Percentiles rank a stretch among this genome's conserved stretches.
Evolutionary conservation across 2,113 vertebrate genomes (phyloP).

Genomic region (Edolisoma coerulescens): DNA sequence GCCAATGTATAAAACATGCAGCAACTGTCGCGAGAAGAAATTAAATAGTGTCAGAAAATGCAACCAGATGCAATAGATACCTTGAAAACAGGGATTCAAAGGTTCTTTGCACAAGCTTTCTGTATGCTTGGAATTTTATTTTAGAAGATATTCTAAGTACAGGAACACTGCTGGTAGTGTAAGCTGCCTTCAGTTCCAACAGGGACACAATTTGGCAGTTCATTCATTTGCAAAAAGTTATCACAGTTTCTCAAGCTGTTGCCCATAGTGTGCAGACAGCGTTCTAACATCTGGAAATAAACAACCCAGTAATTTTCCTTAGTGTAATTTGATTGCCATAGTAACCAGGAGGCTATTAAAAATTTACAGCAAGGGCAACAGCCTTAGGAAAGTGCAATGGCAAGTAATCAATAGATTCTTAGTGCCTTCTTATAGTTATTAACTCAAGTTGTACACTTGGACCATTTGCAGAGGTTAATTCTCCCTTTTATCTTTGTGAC

Average conservation of each 20-base stretch:
- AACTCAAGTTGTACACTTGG: neutral
- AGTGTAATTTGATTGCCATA: neutral
- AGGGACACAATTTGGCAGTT: neutral
- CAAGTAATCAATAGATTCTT: neutral
- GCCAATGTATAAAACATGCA: neutral
- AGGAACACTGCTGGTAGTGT: neutral
- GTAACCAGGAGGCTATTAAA: neutral
- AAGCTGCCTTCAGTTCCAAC: neutral
- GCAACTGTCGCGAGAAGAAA: neutral
- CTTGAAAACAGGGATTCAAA: neutral
- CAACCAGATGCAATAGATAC: neutral
- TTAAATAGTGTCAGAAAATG: neutral
- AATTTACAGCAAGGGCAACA: neutral
- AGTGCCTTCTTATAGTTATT: neutral
- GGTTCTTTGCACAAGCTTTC: neutral
- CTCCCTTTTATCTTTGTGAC: neutral
- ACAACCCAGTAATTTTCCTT: neutral
- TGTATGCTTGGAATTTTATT: neutral
- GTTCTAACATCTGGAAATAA: neutral
- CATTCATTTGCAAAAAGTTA: neutral
- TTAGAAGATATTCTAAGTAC: neutral
- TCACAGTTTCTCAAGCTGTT: neutral
- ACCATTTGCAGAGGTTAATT: neutral
- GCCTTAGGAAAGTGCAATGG: neutral
- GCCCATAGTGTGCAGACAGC: neutral